Percentiles rank a stretch among this genome's conserved stretches.
Conservation (phyloP, 2,113 vertebrate species). For the Zapornia atra region DNA sequence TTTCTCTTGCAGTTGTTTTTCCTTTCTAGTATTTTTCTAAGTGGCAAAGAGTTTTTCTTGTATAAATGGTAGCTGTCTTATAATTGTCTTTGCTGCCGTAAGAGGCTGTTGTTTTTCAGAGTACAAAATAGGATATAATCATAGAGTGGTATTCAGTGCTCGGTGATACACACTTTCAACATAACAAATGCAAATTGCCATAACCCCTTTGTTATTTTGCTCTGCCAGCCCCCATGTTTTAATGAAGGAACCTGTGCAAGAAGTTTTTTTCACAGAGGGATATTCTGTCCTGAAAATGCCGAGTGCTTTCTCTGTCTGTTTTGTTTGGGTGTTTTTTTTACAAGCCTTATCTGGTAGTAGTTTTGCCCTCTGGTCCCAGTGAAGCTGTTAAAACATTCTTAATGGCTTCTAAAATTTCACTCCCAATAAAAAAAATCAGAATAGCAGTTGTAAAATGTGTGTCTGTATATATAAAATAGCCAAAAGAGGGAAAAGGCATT, state of each 20-base stretch:
- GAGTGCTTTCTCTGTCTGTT: not conserved
- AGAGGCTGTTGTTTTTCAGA: not conserved
- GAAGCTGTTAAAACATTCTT: not conserved
- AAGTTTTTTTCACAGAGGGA: not conserved
- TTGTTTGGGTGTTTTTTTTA: not conserved
- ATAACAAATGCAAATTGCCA: not conserved
- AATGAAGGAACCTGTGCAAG: not conserved
- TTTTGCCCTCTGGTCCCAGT: not conserved
- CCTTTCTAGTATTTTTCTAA: conserved; percentile 5
- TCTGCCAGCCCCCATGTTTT: not conserved
- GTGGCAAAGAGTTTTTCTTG: not conserved
- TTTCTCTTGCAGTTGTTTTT: conserved; percentile 14
- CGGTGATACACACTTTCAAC: not conserved
- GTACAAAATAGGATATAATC: not conserved
- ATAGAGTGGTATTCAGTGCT: not conserved
- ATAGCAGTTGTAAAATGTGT: not conserved
- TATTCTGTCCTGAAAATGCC: not conserved
- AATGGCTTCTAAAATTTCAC: not conserved
- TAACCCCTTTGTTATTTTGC: not conserved
- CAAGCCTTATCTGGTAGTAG: not conserved
- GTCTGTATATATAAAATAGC: not conserved
- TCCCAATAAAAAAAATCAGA: not conserved
- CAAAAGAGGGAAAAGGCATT: not conserved
- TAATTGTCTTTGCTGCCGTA: not conserved
- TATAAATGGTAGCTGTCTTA: not conserved